Conservation (phyloP, 2,888 invertebrate genomes). For the Polietes domitor region DNA sequence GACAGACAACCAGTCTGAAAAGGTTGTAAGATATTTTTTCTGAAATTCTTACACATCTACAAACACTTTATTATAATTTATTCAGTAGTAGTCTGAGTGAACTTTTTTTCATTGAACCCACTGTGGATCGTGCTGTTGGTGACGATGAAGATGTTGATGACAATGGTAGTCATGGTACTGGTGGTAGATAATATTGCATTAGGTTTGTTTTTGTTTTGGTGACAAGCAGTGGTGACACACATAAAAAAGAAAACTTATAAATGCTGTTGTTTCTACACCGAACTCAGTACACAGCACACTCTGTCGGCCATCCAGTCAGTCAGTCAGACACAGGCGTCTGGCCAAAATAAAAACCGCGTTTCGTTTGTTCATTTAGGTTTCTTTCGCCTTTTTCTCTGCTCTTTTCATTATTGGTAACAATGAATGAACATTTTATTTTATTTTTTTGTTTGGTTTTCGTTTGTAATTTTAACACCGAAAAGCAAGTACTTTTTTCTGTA, state of each 20-base stretch:
- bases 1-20: no score
- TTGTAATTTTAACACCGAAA: slow-evolving; percentile 30
- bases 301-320: background rate
- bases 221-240: slow-evolving; percentile 24
- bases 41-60: no score
- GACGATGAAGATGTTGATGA: slow-evolving; percentile 1
- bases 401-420: background rate
- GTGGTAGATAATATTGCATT: slow-evolving; percentile 1
- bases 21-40: no score
- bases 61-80: no score
- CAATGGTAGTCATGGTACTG: background rate
- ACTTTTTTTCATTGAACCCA: no score
- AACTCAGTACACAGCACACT: background rate
- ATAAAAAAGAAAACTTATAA: slow-evolving; percentile 1
- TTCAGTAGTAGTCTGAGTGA: no score
- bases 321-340: background rate
- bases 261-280: slow-evolving; percentile 4
- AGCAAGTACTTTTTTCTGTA: slow-evolving; percentile 36
- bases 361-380: background rate
- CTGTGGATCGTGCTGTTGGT: background rate
- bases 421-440: slow-evolving; percentile 21
- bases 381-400: background rate
- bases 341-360: background rate
- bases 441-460: background rate
- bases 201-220: slow-evolving; percentile 7